These are phyloP conservation scores for Entomobrya multifasciata DNA, from an alignment of 2,888 invertebrate species.

Conservation along the genomic window DNA sequence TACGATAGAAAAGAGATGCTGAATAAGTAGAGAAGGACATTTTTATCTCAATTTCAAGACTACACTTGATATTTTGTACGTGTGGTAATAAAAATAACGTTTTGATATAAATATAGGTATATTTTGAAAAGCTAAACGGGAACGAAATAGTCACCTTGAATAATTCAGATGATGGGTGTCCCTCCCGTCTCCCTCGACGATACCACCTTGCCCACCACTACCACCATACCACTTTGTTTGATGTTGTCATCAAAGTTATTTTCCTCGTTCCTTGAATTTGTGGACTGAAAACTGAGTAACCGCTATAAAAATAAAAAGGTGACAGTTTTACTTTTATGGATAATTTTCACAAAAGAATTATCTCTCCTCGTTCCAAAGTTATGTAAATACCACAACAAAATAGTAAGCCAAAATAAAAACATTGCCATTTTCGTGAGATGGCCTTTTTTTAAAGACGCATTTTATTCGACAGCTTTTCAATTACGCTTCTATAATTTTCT, in stretches of 20 bases:
- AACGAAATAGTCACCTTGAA: slow-evolving; percentile 25
- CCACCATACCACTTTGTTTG: too few species aligned
- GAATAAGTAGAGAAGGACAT: slow-evolving; percentile 23
- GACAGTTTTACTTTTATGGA: too few species aligned
- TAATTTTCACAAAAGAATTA: too few species aligned
- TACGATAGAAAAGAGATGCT: background rate
- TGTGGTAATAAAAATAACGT: background rate
- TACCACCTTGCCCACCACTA: background rate
- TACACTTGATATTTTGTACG: background rate
- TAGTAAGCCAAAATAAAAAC: too few species aligned
- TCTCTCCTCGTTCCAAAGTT: too few species aligned
- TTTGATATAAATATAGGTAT: background rate
- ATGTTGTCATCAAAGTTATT: too few species aligned
- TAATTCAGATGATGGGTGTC: slow-evolving; percentile 7
- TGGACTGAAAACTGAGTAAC: background rate
- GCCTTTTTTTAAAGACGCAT: background rate
- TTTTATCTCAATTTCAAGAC: too few species aligned
- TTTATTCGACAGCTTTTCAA: background rate
- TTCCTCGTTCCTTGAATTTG: slow-evolving; percentile 7
- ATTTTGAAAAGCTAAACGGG: slow-evolving; percentile 4
- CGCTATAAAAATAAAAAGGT: background rate
- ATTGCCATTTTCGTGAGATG: too few species aligned
- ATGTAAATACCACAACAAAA: too few species aligned
- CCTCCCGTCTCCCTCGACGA: background rate
- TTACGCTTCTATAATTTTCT: background rate